Evolutionary conservation across 2,888 invertebrate species (phyloP).

Genomic region (Polylopha cassiicola): DNA sequence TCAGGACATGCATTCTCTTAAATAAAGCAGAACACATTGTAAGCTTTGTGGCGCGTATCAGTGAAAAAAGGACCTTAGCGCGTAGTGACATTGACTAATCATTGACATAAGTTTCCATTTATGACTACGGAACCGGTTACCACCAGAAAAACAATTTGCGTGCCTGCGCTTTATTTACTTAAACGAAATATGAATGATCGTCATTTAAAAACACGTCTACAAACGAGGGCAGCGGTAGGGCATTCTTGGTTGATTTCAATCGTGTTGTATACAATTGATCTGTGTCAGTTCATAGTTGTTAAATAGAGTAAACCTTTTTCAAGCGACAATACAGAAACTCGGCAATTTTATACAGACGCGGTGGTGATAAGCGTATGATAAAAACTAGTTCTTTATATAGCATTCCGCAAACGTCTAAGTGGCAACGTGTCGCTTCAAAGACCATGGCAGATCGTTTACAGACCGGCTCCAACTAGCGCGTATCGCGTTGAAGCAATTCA

Average conservation of each 20-base stretch:
- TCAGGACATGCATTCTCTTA: slow-evolving; percentile 18
- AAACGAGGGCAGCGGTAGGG: no score
- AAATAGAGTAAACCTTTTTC: no score
- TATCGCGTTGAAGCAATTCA: background rate
- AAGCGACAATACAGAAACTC: no score
- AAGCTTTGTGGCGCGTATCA: slow-evolving; percentile 19
- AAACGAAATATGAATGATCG: slow-evolving; percentile 3
- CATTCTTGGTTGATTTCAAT: no score
- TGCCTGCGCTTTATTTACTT: slow-evolving; percentile 1
- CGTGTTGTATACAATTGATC: no score
- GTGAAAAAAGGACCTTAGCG: slow-evolving; percentile 30
- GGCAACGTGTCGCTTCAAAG: no score
- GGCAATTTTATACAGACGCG: slow-evolving; percentile 9
- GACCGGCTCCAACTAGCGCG: no score
- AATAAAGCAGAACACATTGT: no score
- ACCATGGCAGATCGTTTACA: no score
- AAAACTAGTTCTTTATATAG: slow-evolving; percentile 16
- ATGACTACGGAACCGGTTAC: background rate
- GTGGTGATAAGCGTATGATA: slow-evolving; percentile 11
- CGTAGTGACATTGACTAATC: slow-evolving; percentile 55
- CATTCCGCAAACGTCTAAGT: slow-evolving; percentile 9
- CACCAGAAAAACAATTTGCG: slow-evolving; percentile 7
- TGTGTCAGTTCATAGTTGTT: no score
- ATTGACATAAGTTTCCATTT: slow-evolving; percentile 39
- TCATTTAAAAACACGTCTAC: background rate